phyloP scores from a whole-genome alignment of 2,113 vertebrate genomes.

The Xenus cinereus region DNA sequence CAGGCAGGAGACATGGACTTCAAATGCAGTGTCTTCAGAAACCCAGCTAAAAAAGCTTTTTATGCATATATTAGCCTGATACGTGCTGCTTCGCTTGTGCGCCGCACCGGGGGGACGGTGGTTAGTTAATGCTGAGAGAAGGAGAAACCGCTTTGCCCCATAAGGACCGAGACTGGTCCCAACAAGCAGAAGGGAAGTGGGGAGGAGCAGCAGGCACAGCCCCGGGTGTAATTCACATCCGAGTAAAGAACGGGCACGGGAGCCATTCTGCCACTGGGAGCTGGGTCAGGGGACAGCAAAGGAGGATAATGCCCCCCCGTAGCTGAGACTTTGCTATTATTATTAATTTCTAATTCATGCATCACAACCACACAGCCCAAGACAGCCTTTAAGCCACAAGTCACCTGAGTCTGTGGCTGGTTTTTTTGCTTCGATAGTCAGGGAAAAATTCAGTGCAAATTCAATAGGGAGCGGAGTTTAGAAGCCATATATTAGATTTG shows the following conservation, averaged over 20 bases:
- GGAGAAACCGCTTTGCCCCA: neutral
- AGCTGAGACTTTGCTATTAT: neutral
- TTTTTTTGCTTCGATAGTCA: neutral
- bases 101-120: rapidly evolving
- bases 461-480: neutral
- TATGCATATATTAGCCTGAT: rapidly evolving
- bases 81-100: rapidly evolving
- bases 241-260: neutral
- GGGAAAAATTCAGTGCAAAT: neutral
- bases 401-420: neutral
- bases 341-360: neutral
- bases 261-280: neutral
- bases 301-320: rapidly evolving
- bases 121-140: neutral
- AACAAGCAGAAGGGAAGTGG: neutral
- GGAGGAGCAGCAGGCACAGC: neutral
- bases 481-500: neutral
- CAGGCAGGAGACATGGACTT: neutral
- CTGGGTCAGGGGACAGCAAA: neutral
- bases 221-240: rapidly evolving
- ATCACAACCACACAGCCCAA: neutral
- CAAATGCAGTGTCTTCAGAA: neutral
- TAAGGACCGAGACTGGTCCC: neutral
- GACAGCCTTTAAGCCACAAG: neutral
- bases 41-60: neutral